These are phyloP conservation scores for Prionailurus bengalensis DNA, from an alignment of 2,113 vertebrate genomes.

Conservation along the genomic window DNA sequence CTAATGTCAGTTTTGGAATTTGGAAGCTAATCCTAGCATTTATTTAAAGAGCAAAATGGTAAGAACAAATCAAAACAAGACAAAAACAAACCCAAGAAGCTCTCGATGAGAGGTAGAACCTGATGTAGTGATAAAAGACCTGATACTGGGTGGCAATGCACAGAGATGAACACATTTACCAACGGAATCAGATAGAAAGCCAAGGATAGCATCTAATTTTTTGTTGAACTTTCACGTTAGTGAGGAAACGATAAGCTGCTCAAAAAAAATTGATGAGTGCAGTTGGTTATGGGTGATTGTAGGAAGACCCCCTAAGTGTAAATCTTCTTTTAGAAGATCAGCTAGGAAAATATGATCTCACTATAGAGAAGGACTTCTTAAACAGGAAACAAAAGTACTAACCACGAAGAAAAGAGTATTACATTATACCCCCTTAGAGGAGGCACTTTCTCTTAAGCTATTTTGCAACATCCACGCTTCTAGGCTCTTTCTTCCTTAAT, in stretches of 20 bases:
- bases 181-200: background rate
- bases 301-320: background rate
- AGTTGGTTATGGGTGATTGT: background rate
- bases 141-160: background rate
- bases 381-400: background rate
- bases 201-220: background rate
- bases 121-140: background rate
- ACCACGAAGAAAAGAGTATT: background rate
- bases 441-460: background rate
- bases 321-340: background rate
- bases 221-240: background rate
- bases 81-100: background rate
- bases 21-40: background rate
- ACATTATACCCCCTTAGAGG: background rate
- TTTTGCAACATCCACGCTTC: background rate
- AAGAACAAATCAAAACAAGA: too few species aligned
- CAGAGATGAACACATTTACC: background rate
- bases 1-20: background rate
- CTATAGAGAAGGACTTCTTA: background rate
- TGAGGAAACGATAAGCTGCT: background rate
- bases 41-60: background rate
- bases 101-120: background rate
- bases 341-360: background rate
- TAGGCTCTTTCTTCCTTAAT: background rate
- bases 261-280: background rate